A percentile compares a stretch with the other conserved stretches of the same genome.
These are phyloP conservation scores for Ptychoptera contaminata DNA, from an alignment of 2,888 invertebrate genomes.

Conservation along the genomic window DNA sequence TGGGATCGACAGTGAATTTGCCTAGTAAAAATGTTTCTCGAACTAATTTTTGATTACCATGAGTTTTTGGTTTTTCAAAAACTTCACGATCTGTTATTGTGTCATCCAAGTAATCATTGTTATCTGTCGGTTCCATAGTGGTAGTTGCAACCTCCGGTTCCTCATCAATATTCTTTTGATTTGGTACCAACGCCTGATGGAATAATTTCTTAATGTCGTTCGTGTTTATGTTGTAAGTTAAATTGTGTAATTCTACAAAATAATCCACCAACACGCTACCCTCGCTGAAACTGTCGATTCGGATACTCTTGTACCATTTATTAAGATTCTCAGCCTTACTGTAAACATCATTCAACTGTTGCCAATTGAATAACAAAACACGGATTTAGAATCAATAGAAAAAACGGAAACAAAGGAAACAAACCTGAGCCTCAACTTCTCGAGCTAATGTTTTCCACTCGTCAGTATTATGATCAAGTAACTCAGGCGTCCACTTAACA, in stretches of 20 bases:
- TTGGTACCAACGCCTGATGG: conserved; percentile 39
- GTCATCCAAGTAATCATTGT: conserved; percentile 37
- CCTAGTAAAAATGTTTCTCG: conserved; percentile 41
- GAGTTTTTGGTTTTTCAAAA: no score
- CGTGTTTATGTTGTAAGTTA: conserved; percentile 52
- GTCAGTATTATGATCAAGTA: conserved; percentile 69
- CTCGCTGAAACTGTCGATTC: conserved; percentile 75
- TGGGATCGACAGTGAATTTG: conserved; percentile 67
- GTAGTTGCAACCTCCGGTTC: conserved; percentile 36
- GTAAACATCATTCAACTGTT: conserved; percentile 69
- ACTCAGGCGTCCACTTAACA: conserved; percentile 70
- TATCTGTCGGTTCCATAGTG: conserved; percentile 33
- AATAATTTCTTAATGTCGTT: conserved; percentile 52
- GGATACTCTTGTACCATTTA: conserved; percentile 71
- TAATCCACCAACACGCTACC: conserved; percentile 82
- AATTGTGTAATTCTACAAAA: conserved; percentile 65
- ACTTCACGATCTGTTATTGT: conserved; percentile 30
- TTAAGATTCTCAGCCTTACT: conserved; percentile 54
- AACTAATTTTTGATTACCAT: conserved; percentile 39
- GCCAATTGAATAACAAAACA: neutral
- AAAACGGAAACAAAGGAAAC: conserved; percentile 8
- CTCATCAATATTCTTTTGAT: conserved; percentile 24
- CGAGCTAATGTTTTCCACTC: conserved; percentile 74
- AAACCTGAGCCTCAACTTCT: conserved; percentile 65
- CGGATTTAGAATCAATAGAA: neutral